Evolutionary conservation across 2,888 invertebrate species (phyloP).

Genomic region (Resseliella maxima): DNA sequence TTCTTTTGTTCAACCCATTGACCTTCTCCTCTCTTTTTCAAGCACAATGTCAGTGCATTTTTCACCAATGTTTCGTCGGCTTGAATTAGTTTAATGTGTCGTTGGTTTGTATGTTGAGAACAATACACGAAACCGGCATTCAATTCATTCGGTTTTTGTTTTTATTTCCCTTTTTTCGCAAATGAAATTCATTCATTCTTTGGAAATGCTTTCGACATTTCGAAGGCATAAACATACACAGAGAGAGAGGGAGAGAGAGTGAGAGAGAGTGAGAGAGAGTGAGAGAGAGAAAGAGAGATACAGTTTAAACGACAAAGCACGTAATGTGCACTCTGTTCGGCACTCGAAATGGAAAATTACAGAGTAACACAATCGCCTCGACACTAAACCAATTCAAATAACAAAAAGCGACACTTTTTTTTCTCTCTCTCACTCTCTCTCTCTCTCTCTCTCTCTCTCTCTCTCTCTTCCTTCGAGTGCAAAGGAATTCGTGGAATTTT

Average conservation of each 20-base stretch:
- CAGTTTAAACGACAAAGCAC: not conserved
- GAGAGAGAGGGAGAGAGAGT: too few species aligned
- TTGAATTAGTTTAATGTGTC: constrained; percentile 36
- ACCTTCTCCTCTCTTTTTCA: not conserved
- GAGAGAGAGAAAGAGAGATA: too few species aligned
- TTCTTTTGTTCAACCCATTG: constrained; percentile 5
- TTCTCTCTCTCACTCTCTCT: too few species aligned
- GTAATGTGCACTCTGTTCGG: not conserved
- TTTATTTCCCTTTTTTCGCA: constrained; percentile 23
- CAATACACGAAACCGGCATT: not conserved
- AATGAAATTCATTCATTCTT: constrained; percentile 36
- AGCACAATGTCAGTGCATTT: not conserved
- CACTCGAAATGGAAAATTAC: constrained; percentile 53
- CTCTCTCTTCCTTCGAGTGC: not conserved
- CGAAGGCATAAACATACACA: too few species aligned
- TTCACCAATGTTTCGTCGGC: not conserved
- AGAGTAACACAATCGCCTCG: constrained; percentile 12
- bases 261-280: too few species aligned
- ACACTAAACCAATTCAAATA: constrained; percentile 42
- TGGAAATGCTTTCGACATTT: not conserved
- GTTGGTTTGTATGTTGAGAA: not conserved
- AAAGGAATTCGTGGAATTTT: constrained; percentile 51
- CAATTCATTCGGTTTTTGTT: not conserved
- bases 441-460: too few species aligned
- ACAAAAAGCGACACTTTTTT: constrained; percentile 37